Conservation (phyloP, 2,113 vertebrate genomes). For the Anhinga rufa region DNA sequence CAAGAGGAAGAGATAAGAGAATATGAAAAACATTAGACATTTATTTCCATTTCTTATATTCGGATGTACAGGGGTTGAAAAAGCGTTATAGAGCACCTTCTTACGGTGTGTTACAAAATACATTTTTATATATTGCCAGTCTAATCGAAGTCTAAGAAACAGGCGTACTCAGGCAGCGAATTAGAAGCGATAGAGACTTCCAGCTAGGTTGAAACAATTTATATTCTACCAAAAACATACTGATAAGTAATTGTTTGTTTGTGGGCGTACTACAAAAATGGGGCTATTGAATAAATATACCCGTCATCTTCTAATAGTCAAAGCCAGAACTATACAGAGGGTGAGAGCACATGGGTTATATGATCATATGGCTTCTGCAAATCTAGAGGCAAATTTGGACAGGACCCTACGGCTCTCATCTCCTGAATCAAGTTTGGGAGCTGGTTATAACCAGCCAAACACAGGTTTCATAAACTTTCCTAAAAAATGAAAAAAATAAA, state of each 20-base stretch:
- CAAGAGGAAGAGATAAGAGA: slow-evolving; percentile 36
- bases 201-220: not conserved
- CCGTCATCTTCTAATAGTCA: not conserved
- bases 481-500: not conserved
- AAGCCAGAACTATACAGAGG: not conserved
- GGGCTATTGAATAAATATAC: not conserved
- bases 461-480: not conserved
- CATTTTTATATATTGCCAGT: not conserved
- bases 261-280: not conserved
- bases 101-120: not conserved
- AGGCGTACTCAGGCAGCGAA: not conserved
- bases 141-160: not conserved
- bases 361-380: not conserved
- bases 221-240: not conserved
- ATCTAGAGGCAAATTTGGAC: not conserved
- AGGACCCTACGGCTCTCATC: not conserved
- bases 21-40: not conserved
- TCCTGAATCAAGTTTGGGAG: not conserved
- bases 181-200: not conserved
- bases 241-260: not conserved
- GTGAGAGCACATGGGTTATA: not conserved
- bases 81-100: not conserved
- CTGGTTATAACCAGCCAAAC: not conserved
- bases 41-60: not conserved
- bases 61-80: not conserved